phyloP scores from a whole-genome alignment of 2,888 invertebrate genomes.

The Helleia helle region DNA sequence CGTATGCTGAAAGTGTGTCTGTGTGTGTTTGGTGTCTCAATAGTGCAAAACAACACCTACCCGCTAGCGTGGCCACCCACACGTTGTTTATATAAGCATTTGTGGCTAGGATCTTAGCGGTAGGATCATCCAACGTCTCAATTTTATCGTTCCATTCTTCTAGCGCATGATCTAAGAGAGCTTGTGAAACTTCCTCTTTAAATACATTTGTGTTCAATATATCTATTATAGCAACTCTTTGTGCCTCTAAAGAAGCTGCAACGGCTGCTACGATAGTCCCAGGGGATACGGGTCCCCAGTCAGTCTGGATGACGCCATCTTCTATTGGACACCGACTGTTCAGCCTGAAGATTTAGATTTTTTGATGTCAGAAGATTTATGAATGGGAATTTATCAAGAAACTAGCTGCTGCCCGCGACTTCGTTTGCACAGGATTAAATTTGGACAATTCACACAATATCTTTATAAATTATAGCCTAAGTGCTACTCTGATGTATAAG shows the following conservation, averaged over 20 bases:
- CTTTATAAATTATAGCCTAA: too few species aligned
- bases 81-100: conserved; percentile 64
- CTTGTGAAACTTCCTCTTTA: conserved; percentile 50
- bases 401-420: too few species aligned
- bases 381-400: too few species aligned
- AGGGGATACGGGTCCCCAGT: conserved; percentile 75
- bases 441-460: too few species aligned
- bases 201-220: conserved; percentile 55
- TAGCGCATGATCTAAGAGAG: conserved; percentile 43
- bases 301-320: conserved; percentile 76
- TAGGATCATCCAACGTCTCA: conserved; percentile 34
- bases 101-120: conserved; percentile 15
- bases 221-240: conserved; percentile 65
- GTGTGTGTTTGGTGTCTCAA: too few species aligned
- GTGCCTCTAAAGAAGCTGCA: conserved; percentile 75
- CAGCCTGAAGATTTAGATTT: conserved; percentile 35
- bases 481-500: too few species aligned
- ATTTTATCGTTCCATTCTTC: conserved; percentile 53
- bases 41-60: conserved; percentile 32
- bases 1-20: too few species aligned
- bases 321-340: conserved; percentile 76
- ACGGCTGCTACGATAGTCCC: conserved; percentile 75
- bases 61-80: conserved; percentile 76
- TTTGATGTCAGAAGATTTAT: too few species aligned
- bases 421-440: too few species aligned